Base-by-base conservation (phyloP, 2,888 invertebrate genomes). In the Dicyrtoma fusca region DNA sequence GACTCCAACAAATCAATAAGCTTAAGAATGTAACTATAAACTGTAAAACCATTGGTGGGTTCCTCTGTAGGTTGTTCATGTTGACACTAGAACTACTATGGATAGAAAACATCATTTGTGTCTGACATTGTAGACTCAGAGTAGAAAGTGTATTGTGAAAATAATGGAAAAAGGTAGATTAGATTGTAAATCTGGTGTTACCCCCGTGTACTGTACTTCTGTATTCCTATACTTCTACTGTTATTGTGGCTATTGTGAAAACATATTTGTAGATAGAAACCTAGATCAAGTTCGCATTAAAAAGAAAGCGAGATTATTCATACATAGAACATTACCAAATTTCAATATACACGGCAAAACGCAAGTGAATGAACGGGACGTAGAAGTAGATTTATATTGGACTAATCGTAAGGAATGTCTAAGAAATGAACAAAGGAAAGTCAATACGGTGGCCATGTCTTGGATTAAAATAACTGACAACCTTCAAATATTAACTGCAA, bases 1-100 rank as follows among this genome's bases (percentile, higher is more conserved):
- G 57, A 57, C 26, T 57, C 57, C 23, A 57, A 57, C 57, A 57
- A 57, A 57, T 57, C 57, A 57, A 57, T 57, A 55, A 57, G 11
- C 17, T 14, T 57, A 57, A 57, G 57, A 23, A 25, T 57, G 57
- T 57, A 57, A 25, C 14, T 57, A 21, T 57, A 21, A 57, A 25
- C 57, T 57, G 57, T 57, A 49, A 6, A 49, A 49, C 19, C 17
- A 57, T 14, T 57, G 26, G 57, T 57, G 57, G 26, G 57, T 57
- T 57, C 57, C 57, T 57, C 26, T 13, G 57, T 57, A 57, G 57
- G 14, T 57, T 57, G 57, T 14, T 25, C 23, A 57, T 57, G 34
- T 34, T 34, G 34, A 34, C 34, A 34, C 34, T 34, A 34, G 3
- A 34, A 34, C 34, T 34, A 34, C 34, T 34, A 34, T 34, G 34